Base-by-base conservation (phyloP, 2,797 vertebrate species). In the Typhlichthys subterraneus region DNA sequence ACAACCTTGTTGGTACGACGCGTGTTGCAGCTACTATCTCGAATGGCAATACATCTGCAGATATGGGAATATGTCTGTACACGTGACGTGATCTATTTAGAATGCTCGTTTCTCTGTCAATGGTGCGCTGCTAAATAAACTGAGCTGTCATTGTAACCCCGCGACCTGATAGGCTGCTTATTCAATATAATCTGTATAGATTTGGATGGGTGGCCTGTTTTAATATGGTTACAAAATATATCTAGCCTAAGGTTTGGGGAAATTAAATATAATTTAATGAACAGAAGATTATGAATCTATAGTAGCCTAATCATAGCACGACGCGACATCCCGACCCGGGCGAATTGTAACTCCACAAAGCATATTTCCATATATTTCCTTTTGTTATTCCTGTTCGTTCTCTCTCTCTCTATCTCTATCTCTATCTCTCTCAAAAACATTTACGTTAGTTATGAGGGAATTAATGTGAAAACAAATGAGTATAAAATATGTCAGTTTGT, bases 101-200 rank as follows among this genome's bases (percentile, higher is more conserved):
- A 67, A 19, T 69, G 72, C 79, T 79, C 67, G 73, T 4, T 62
- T 52, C 29, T 12, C 58, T 50, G 70, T 50, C 72, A 60, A 65
- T 33, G 61, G 45, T 31, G 57, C 57, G 61, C 58, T 5, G 52
- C 19, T 49, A 12, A 15, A 56, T 47, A 53, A 67, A 69, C 46
- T 55, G 42, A 70, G 73, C 7, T 53, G 62, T 69, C 45, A 47
- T 56, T 14, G 4, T 52, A 74, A 61, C 49, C 48, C 69, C 59
- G 76, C 69, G 66, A 1, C 81, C 23, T 5, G 53, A n/a, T n/a
- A 55, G 29, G 33, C 10, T 13, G 5, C 12, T 33, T 12, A 55
- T n/a, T 14, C 29, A n/a, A 38, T 13, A 12, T n/a, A 14, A 13
- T 38, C 13, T 10, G 4, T 1, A 31, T 54, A 6, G 23, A 33